A percentile compares a stretch with the other conserved stretches of the same genome.
These are phyloP conservation scores for Chrysochloris asiatica DNA, from an alignment of 2,113 vertebrate species.

Conservation along the genomic window DNA sequence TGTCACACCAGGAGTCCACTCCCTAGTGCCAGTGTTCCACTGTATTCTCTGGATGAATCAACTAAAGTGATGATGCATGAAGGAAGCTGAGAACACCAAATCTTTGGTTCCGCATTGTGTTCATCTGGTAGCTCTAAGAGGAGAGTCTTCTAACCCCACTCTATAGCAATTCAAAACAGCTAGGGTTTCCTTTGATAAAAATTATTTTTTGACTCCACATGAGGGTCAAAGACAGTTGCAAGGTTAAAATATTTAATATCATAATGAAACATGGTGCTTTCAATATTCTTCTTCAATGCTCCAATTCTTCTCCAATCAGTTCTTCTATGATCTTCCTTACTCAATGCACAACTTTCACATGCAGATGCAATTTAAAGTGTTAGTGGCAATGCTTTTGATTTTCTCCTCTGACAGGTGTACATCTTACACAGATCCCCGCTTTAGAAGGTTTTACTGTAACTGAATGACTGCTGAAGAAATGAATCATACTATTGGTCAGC, in stretches of 20 bases:
- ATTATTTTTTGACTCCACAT: not conserved
- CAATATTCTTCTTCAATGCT: too few species aligned
- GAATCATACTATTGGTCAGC: constrained; percentile 61
- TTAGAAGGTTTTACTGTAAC: not conserved
- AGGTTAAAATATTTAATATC: too few species aligned
- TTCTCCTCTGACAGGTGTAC: not conserved
- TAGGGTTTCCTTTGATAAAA: not conserved
- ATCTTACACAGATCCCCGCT: not conserved
- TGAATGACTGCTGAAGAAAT: constrained; percentile 66
- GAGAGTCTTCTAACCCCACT: rapidly evolving
- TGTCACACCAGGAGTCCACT: too few species aligned
- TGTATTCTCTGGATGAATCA: not conserved
- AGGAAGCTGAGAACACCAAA: not conserved
- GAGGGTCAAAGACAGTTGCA: not conserved
- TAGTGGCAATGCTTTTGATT: not conserved
- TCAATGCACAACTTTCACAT: too few species aligned
- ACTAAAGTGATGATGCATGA: not conserved
- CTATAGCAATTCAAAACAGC: not conserved
- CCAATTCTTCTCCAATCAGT: too few species aligned
- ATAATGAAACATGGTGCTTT: too few species aligned
- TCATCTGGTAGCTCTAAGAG: not conserved
- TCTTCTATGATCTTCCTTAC: too few species aligned
- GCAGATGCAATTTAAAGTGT: too few species aligned
- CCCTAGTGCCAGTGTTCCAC: too few species aligned
- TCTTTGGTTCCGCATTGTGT: not conserved